Percentiles rank a stretch among this genome's conserved stretches.
Conservation (phyloP, 2,113 vertebrate genomes). For the Gallinago jamesoni region DNA sequence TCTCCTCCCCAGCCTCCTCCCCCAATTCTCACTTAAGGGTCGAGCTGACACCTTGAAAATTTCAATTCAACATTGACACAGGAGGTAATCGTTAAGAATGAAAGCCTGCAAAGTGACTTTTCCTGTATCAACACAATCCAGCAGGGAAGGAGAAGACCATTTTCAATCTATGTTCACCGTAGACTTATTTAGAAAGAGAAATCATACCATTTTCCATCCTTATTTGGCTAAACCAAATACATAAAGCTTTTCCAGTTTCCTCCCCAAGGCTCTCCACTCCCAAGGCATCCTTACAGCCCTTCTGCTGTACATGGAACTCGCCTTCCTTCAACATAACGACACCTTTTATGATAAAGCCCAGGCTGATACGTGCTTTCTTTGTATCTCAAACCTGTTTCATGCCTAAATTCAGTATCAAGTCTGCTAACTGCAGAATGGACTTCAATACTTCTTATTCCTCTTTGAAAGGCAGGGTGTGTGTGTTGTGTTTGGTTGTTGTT, state of each 20-base stretch:
- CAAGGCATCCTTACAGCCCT: not conserved
- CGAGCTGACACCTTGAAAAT: not conserved
- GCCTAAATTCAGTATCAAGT: not conserved
- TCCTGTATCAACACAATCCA: not conserved
- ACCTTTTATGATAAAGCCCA: not conserved
- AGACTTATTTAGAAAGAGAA: not conserved
- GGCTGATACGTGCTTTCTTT: not conserved
- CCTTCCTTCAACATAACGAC: not conserved
- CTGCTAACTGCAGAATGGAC: not conserved
- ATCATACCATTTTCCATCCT: not conserved
- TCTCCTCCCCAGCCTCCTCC: fast-evolving
- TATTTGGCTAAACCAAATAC: not conserved
- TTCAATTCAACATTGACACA: not conserved
- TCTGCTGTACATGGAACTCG: not conserved
- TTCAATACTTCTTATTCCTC: not conserved
- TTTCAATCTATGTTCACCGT: not conserved
- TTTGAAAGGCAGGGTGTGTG: not conserved
- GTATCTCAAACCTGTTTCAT: not conserved
- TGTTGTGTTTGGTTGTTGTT: not conserved
- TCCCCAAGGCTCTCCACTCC: not conserved
- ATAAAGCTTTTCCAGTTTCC: not conserved
- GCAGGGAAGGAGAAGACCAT: not conserved
- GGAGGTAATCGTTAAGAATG: not conserved
- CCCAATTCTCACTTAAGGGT: not conserved
- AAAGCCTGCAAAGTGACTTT: not conserved